A percentile compares a stretch with the other conserved stretches of the same genome.
Evolutionary conservation across 2,888 invertebrate genomes (phyloP).

Genomic region (Formica aserva): DNA sequence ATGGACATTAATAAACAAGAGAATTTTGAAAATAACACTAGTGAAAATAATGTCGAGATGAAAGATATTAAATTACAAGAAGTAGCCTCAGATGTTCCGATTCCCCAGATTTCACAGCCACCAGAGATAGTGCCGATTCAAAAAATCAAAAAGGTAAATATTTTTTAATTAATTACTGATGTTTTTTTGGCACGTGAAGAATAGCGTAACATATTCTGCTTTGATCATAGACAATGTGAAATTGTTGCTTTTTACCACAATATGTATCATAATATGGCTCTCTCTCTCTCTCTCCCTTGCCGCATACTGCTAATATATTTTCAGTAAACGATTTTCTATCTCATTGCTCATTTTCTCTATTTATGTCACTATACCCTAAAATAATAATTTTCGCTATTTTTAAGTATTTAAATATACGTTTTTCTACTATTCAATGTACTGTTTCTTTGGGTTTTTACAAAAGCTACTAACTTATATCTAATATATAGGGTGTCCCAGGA

Average conservation of each 20-base stretch:
- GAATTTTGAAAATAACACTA: constrained; percentile 55
- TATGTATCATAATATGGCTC: too few relatives aligned
- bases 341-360: not conserved
- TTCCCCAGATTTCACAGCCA: constrained; percentile 45
- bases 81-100: constrained; percentile 39
- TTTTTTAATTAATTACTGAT: not conserved
- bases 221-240: too few relatives aligned
- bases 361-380: not conserved
- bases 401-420: not conserved
- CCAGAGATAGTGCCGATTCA: constrained; percentile 57
- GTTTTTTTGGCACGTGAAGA: not conserved
- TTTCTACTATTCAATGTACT: not conserved
- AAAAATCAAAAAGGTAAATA: constrained; percentile 69
- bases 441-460: not conserved
- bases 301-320: not conserved
- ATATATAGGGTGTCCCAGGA: not conserved
- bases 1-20: constrained; percentile 54
- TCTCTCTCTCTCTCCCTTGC: too few relatives aligned
- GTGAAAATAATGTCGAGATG: constrained; percentile 71
- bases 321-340: not conserved
- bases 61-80: constrained; percentile 53
- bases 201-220: not conserved
- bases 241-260: not conserved
- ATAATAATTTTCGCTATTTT: not conserved
- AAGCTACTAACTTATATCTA: not conserved